Conservation (phyloP, 1,140 invertebrate species). For the Drosophila repleta region DNA sequence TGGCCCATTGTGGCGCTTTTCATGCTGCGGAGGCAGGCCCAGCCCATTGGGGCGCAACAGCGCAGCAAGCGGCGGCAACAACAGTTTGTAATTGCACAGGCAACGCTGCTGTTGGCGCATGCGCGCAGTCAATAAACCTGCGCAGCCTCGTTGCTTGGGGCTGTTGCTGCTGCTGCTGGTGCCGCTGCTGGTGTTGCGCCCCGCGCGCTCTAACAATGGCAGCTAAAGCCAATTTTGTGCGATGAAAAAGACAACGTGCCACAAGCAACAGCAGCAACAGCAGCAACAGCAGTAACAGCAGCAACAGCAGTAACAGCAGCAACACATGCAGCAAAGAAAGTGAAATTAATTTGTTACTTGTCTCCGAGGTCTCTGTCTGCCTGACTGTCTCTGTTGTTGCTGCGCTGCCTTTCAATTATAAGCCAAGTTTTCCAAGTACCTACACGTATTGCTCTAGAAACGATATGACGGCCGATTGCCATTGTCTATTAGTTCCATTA, state of each 20-base stretch:
- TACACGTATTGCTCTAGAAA: constrained; percentile 37
- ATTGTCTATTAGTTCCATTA: constrained; percentile 11
- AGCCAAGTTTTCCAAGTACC: constrained; percentile 11
- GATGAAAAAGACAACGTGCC: constrained; percentile 35
- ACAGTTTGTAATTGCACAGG: constrained; percentile 56
- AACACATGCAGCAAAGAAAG: constrained; percentile 62
- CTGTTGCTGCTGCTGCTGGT: background rate
- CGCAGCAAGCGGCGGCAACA: constrained; percentile 22
- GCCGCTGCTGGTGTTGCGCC: background rate
- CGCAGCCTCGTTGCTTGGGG: constrained; percentile 30
- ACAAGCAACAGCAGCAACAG: background rate
- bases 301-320: constrained; percentile 5
- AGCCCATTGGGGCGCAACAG: constrained; percentile 50
- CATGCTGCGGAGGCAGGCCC: constrained; percentile 5
- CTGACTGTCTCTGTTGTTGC: constrained; percentile 17
- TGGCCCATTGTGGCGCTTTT: constrained; percentile 26
- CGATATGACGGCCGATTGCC: constrained; percentile 6
- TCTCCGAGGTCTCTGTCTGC: constrained; percentile 14
- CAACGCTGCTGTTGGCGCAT: constrained; percentile 28
- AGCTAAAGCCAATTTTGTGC: constrained; percentile 44
- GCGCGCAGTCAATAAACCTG: constrained; percentile 73
- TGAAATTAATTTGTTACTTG: constrained; percentile 72
- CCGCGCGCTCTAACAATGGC: constrained; percentile 51
- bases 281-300: background rate
- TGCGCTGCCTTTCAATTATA: constrained; percentile 19